Base-by-base conservation (phyloP, 1,140 invertebrate genomes). In the Neodiprion fabricii region DNA sequence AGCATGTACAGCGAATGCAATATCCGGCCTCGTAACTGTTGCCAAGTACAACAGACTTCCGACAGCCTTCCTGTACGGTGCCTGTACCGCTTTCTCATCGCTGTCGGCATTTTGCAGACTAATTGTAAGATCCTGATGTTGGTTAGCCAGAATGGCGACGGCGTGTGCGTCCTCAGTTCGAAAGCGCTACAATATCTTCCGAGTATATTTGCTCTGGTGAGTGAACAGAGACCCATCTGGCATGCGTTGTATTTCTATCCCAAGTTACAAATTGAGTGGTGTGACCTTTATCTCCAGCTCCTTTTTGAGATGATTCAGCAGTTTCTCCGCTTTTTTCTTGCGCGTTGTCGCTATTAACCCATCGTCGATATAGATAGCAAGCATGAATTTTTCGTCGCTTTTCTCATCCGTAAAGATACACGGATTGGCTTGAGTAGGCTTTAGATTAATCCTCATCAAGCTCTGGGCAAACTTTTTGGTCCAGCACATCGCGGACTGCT, bases 41-140 rank as follows among this genome's bases (percentile, higher is more conserved):
- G 86, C 73, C 12, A 89, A 75, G 79, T 89, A 89, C 78, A 89
- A 79, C n/a, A 90, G 76, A 47, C 72, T 71, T 28, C 87, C 87
- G 49, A 89, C 17, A 17, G 17, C 17, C 17, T 17, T 17, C 17
- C 17, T 17, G 17, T 17, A 17, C 17, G 17, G 17, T 17, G 17
- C 17, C 17, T 17, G 17, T 17, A 17, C 17, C 17, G 17, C 17
- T 17, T 17, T 17, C 17, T 17, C 17, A 17, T 17, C 17, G 17
- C 17, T 17, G 17, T 17, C 17, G 17, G 17, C 17, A 17, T 17
- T 17, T 17, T 17, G 17, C 17, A 17, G 17, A 17, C 17, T 17
- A 17, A 17, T 17, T 17, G 17, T 17, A 17, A 17, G 17, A 17
- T 17, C 17, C 17, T 17, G 17, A 17, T 17, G 17, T 17, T 17